phyloP scores from a whole-genome alignment of 2,113 vertebrate genomes.

The Xyrauchen texanus region DNA sequence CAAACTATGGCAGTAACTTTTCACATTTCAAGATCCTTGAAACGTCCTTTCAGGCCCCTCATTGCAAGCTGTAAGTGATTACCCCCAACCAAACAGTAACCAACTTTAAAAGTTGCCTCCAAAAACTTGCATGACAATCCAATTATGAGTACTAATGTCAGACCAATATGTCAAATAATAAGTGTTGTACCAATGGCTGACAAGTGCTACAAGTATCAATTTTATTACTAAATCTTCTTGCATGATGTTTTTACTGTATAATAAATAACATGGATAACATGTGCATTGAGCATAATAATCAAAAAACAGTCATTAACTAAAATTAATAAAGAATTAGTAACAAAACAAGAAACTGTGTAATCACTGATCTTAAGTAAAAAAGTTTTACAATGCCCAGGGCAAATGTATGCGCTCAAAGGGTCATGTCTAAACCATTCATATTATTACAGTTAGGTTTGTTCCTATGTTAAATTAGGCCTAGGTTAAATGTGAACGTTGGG shows the following conservation, averaged over 20 bases:
- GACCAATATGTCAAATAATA: slow-evolving; percentile 16
- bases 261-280: slow-evolving; percentile 7
- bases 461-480: no score
- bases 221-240: slow-evolving; percentile 1
- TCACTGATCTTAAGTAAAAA: no score
- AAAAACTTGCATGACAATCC: slow-evolving; percentile 20
- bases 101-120: slow-evolving; percentile 23
- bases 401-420: no score
- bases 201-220: neutral
- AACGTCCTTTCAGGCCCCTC: slow-evolving; percentile 32
- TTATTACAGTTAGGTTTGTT: no score
- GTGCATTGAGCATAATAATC: no score
- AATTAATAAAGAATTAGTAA: no score
- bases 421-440: no score
- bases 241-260: neutral
- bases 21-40: slow-evolving; percentile 42
- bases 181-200: neutral
- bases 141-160: neutral
- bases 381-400: no score
- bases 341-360: no score
- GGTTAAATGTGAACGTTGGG: no score
- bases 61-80: slow-evolving; percentile 24
- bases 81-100: slow-evolving; percentile 27
- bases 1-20: slow-evolving; percentile 35
- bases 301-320: no score